phyloP scores from a whole-genome alignment of 2,797 vertebrate genomes.

The Atherinosoma microstoma region DNA sequence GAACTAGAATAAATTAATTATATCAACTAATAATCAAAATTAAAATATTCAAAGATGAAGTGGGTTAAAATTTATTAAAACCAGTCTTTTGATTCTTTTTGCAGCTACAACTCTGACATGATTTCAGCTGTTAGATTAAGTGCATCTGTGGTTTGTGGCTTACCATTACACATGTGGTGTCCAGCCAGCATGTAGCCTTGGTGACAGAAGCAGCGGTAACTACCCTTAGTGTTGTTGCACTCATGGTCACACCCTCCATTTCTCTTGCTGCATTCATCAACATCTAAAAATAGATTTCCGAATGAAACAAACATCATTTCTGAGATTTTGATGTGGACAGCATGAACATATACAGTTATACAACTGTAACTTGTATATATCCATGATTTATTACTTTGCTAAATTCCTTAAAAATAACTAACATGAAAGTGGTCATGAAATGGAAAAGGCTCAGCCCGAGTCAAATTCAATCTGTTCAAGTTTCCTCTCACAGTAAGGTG shows the following conservation, averaged over 20 bases:
- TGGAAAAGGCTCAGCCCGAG: conserved; percentile 71
- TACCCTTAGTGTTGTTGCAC: conserved; percentile 91
- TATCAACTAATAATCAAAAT: background rate
- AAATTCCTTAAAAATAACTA: conserved; percentile 29
- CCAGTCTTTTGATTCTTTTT: no score
- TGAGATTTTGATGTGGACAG: background rate
- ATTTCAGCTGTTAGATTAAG: conserved; percentile 5
- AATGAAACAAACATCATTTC: background rate
- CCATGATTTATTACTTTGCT: conserved; percentile 30
- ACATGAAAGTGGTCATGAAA: conserved; percentile 57
- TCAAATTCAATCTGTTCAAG: conserved; percentile 58
- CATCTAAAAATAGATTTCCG: conserved; percentile 82
- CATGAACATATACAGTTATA: background rate
- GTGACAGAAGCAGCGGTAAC: conserved; percentile 91
- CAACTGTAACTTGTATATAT: conserved; percentile 8
- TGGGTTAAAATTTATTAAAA: background rate
- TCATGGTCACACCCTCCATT: conserved; percentile 91
- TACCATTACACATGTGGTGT: conserved; percentile 88
- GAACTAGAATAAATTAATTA: no score
- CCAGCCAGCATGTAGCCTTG: conserved; percentile 87
- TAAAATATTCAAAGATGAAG: background rate
- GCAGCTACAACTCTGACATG: conserved; percentile 15
- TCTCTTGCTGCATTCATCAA: conserved; percentile 88
- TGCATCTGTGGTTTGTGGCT: conserved; percentile 48
- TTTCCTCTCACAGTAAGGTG: conserved; percentile 75